Percentiles rank a stretch among this genome's conserved stretches.
Conservation (phyloP, 2,113 vertebrate species). For the Zosterops japonicus region DNA sequence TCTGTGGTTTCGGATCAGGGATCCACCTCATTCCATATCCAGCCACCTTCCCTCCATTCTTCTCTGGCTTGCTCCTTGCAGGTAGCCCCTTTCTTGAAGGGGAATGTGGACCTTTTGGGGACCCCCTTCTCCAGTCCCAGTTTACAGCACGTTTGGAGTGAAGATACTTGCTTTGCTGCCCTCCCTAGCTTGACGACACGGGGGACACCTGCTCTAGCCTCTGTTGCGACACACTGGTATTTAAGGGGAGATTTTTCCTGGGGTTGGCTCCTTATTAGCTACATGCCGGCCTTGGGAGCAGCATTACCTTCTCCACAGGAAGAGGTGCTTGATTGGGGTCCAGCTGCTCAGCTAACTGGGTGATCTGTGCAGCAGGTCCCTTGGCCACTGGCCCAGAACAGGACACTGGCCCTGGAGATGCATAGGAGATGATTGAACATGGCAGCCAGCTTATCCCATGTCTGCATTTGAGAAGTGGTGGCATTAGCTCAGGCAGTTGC, state of each 20-base stretch:
- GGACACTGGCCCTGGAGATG: not conserved
- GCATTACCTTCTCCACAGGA: not conserved
- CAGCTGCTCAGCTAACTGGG: not conserved
- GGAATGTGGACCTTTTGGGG: not conserved
- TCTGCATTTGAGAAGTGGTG: not conserved
- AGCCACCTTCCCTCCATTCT: not conserved
- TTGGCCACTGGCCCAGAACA: not conserved
- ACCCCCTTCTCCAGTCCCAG: fast-evolving
- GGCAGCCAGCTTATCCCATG: not conserved
- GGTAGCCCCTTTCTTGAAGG: not conserved
- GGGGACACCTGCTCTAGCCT: not conserved
- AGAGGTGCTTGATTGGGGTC: fast-evolving
- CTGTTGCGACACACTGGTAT: not conserved
- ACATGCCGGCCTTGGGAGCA: fast-evolving
- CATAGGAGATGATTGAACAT: not conserved
- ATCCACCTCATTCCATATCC: not conserved
- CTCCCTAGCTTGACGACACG: not conserved
- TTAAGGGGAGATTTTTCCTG: not conserved
- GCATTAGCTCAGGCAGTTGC: not conserved
- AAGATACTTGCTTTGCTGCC: not conserved
- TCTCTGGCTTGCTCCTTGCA: not conserved
- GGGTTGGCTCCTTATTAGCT: not conserved
- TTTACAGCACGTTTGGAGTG: not conserved
- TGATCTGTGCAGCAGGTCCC: not conserved
- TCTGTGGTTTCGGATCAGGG: not conserved